Evolutionary conservation across 1,140 invertebrate species (phyloP), one percentile per base, ranked within the genome.

Genomic region (Heliconius congener): DNA sequence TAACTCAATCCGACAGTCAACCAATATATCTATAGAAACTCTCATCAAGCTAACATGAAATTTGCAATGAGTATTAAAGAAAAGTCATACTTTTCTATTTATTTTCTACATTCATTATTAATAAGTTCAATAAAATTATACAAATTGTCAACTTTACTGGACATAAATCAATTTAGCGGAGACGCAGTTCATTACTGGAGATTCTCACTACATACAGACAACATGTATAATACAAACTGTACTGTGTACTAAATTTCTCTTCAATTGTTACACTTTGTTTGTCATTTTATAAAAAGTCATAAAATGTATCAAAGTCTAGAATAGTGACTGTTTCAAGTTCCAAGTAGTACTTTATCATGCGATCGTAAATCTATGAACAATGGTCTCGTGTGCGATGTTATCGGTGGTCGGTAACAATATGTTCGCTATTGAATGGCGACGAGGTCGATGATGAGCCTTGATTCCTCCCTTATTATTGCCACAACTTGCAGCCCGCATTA

Each of bases 331-430:
- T 73, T 77, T 39, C 57, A 30, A 66, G 23, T 78, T 60, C 50
- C 70, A 72, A 78, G 76, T 73, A 73, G 55, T 30, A 76, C 30
- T 73, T 82, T 73, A 83, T 82, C 79, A 82, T 80, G 71, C 76
- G 74, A 82, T 83, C 74, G 70, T 83, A 81, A 80, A 81, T 77
- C 78, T 82, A 82, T 73, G 80, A 83, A 89, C 81, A 88, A 85
- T 85, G 80, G 83, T 71, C 55, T 80, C 71, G 77, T 81, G 78
- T 80, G 74, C 73, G 81, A 87, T 87, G 80, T 81, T 79, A 87
- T 88, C 86, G 84, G 74, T 82, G 75, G 79, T 82, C 80, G 84
- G 52, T 77, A 86, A 88, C 84, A 86, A 87, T 86, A 79, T 78
- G 82, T 84, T 77, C 73, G 73, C 78, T 73, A 79, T 81, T 81